Evolutionary conservation across 2,888 invertebrate species (phyloP), one percentile per base, ranked within the genome.

Genomic region (Phania funesta): DNA sequence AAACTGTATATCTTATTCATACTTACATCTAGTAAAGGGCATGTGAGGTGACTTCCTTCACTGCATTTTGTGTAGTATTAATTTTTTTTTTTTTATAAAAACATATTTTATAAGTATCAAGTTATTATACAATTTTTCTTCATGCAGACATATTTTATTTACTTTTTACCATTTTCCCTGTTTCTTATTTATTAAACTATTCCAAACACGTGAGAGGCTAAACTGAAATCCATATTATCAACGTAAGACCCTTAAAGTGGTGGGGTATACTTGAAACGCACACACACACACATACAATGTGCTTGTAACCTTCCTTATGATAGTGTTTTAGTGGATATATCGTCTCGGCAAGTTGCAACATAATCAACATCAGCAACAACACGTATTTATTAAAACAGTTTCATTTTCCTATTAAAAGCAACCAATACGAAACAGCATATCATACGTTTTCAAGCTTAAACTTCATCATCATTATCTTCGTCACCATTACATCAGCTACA

Each of bases 201-300:
- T 81, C 80, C 67, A 71, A 73, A 65, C 80, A 81, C 76, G 80
- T 81, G 71, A 76, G 71, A 60, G 76, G 29, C 58, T 71, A 71
- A 60, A 20, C 52, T 16, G 3, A 13, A 16, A n/a, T 13, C 41
- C 9, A 16, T 41, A 16, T n/a, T n/a, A 13, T 41, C 41, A 41
- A 41, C n/a, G 20, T 64, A 48, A 48, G 32, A 48, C 29, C 46
- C 16, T 32, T 48, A 4, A 48, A 64, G 48, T 38, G 38, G 38
- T 58, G 13, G 58, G 5, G n/a, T n/a, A n/a, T n/a, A n/a, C 38
- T 35, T 64, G 13, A 35, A 5, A 54, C 11, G 11, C 9, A 35
- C 20, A 11, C 11, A 13, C 13, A 32, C 2, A 62, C 29, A 41
- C 16, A 24, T 29, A 48, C 64, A 64, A 35, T 35, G 35, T 64